phyloP scores from a whole-genome alignment of 1,140 invertebrate species.

The Euwallacea fornicatus region DNA sequence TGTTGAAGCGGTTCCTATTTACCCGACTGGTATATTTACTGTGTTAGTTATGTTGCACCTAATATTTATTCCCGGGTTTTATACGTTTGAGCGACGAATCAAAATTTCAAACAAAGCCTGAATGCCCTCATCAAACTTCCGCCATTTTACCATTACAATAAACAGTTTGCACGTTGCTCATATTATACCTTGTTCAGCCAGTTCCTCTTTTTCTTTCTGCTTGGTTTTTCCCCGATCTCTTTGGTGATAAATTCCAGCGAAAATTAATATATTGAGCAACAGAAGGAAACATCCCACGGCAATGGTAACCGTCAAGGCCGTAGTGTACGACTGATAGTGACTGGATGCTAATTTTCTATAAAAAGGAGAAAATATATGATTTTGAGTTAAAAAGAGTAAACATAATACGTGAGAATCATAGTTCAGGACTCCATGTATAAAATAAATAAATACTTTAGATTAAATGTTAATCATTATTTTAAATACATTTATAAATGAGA shows the following conservation, averaged over 20 bases:
- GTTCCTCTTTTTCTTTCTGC: conserved; percentile 70
- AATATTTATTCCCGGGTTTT: too few species aligned
- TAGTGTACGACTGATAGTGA: conserved; percentile 85
- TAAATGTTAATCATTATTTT: too few species aligned
- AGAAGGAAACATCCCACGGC: conserved; percentile 87
- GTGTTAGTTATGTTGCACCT: too few species aligned
- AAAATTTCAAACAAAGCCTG: too few species aligned
- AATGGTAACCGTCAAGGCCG: conserved; percentile 88
- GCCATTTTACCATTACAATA: not conserved
- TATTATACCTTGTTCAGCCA: conserved; percentile 64
- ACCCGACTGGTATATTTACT: too few species aligned
- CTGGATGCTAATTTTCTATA: conserved; percentile 70
- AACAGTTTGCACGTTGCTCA: not conserved
- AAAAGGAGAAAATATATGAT: conserved; percentile 4
- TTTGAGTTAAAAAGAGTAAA: not conserved
- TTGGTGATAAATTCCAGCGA: conserved; percentile 92
- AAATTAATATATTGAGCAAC: conserved; percentile 89
- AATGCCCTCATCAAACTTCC: not conserved
- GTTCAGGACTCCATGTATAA: too few species aligned
- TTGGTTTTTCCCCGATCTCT: conserved; percentile 66
- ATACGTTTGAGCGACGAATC: too few species aligned
- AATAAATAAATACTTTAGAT: too few species aligned
- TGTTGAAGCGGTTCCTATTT: too few species aligned
- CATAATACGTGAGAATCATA: too few species aligned
- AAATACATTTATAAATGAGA: too few species aligned